Conservation (phyloP, 30 jellyfish, hydroid and myxozoan genomes). For the Turritopsis dohrnii region DNA sequence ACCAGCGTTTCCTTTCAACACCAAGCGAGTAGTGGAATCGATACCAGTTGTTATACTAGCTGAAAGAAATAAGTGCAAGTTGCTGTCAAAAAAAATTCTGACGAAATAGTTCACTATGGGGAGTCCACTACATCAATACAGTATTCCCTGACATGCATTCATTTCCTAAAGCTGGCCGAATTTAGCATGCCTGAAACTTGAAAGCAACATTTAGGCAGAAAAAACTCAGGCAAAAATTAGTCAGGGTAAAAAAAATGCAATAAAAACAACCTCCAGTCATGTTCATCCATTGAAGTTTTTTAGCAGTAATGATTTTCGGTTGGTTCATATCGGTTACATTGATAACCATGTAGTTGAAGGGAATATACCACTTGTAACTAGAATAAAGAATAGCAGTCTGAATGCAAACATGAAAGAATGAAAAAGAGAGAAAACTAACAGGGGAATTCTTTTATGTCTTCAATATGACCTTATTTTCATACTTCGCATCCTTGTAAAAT, state of each 20-base stretch:
- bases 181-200: no score
- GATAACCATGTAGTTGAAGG: constrained; percentile 45
- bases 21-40: background rate
- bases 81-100: no score
- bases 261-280: background rate
- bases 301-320: background rate
- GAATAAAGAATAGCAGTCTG: background rate
- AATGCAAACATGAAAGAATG: no score
- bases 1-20: constrained; percentile 78
- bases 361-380: constrained; percentile 74
- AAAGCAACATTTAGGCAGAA: no score
- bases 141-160: background rate
- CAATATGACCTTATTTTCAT: no score
- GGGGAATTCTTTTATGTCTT: no score
- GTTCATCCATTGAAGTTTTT: background rate
- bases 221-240: no score
- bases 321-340: constrained; percentile 8
- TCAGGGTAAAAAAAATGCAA: background rate
- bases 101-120: no score
- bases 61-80: background rate
- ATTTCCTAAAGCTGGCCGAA: background rate
- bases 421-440: no score
- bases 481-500: no score
- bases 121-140: no score
- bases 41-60: background rate